Conservation (phyloP, 2,888 invertebrate species). For the Nephrocerus scutellatus region DNA sequence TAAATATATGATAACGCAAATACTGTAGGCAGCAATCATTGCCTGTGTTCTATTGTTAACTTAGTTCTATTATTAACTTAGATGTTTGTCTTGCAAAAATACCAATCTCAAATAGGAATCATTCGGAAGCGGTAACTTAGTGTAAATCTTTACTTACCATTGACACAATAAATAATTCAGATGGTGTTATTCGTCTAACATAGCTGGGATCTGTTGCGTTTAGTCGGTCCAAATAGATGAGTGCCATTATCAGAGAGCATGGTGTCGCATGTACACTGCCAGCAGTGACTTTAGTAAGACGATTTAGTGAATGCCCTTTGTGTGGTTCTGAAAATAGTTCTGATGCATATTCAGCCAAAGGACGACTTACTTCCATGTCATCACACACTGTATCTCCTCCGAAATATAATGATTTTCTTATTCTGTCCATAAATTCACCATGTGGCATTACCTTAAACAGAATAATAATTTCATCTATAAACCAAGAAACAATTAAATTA, state of each 20-base stretch:
- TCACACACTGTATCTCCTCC: conserved; percentile 73
- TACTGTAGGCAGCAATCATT: too few relatives aligned
- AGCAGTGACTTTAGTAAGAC: conserved; percentile 69
- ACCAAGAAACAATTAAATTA: background rate
- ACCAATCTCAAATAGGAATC: too few relatives aligned
- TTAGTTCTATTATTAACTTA: too few relatives aligned
- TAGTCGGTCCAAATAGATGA: conserved; percentile 88
- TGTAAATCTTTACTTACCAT: too few relatives aligned
- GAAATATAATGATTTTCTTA: conserved; percentile 84
- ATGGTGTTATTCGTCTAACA: conserved; percentile 73
- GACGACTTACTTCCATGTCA: conserved; percentile 63
- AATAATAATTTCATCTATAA: background rate
- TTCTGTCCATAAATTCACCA: conserved; percentile 70
- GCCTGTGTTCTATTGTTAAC: too few relatives aligned
- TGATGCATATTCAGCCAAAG: conserved; percentile 69
- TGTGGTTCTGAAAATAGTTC: conserved; percentile 74
- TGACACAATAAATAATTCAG: conserved; percentile 90
- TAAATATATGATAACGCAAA: too few relatives aligned
- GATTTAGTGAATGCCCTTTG: conserved; percentile 67
- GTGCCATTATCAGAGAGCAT: conserved; percentile 84
- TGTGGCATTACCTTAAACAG: conserved; percentile 49
- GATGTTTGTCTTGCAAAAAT: too few relatives aligned
- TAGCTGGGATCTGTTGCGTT: conserved; percentile 75
- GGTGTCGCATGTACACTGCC: conserved; percentile 71
- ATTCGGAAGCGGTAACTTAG: too few relatives aligned